phyloP scores from a whole-genome alignment of 2,797 vertebrate species.

The Salarias fasciatus region DNA sequence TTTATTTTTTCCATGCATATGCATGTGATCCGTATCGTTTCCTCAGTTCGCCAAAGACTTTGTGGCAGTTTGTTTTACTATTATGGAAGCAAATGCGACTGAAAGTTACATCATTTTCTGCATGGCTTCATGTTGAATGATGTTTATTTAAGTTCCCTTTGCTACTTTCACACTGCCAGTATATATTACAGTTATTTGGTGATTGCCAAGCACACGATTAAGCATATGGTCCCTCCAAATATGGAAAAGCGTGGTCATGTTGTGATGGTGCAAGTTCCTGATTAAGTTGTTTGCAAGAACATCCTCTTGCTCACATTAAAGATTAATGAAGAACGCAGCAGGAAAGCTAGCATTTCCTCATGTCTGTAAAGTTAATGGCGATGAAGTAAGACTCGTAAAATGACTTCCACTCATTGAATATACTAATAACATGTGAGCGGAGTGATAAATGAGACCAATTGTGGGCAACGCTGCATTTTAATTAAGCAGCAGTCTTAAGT shows the following conservation, averaged over 20 bases:
- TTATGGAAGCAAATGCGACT: conserved; percentile 1
- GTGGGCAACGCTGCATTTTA: conserved; percentile 75
- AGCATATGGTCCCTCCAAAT: conserved; percentile 5
- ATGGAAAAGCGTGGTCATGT: conserved; percentile 4
- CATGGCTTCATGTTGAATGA: conserved; percentile 4
- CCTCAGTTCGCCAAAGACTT: neutral
- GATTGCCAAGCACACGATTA: neutral
- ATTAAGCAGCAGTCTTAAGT: conserved; percentile 78
- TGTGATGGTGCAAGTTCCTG: conserved; percentile 23
- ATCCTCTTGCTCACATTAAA: conserved; percentile 47
- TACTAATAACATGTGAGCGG: conserved; percentile 64
- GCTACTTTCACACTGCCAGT: neutral
- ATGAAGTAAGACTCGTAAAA: conserved; percentile 56
- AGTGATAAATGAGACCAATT: conserved; percentile 76
- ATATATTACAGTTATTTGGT: conserved; percentile 2
- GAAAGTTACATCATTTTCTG: neutral
- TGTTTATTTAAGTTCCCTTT: conserved; percentile 4
- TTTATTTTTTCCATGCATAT: too few species aligned
- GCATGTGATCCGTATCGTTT: too few species aligned
- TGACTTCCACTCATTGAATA: conserved; percentile 57
- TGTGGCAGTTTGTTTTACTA: neutral
- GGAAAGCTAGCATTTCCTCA: conserved; percentile 50
- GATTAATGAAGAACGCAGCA: conserved; percentile 56
- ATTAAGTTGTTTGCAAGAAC: conserved; percentile 36
- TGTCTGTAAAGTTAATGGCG: conserved; percentile 59